These are phyloP conservation scores for Rousettus leschenaultii DNA, from an alignment of 2,113 vertebrate species.

Conservation along the genomic window DNA sequence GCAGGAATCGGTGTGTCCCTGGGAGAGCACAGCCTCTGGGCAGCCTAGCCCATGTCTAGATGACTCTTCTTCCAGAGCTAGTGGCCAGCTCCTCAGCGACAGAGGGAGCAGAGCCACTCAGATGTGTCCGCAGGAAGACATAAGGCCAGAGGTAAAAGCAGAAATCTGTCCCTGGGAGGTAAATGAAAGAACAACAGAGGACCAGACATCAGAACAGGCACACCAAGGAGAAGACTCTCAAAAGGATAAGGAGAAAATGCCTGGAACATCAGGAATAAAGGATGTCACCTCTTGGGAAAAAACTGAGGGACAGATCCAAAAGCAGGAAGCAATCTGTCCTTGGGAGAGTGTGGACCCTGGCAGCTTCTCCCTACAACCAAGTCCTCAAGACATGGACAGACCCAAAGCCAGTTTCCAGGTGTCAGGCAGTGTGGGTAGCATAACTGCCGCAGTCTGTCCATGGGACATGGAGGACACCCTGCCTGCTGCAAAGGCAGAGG, in stretches of 20 bases:
- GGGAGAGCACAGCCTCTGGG: neutral
- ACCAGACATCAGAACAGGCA: neutral
- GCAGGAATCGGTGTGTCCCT: neutral
- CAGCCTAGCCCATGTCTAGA: neutral
- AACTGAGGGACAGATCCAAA: neutral
- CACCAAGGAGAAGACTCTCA: neutral
- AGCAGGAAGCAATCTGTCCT: constrained; percentile 59
- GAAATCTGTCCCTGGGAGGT: constrained; percentile 77
- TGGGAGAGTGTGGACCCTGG: neutral
- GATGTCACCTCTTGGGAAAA: neutral
- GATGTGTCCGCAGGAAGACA: constrained; percentile 29
- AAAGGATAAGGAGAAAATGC: neutral
- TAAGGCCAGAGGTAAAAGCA: constrained; percentile 42
- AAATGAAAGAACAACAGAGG: neutral
- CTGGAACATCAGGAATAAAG: neutral
- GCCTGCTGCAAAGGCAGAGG: neutral
- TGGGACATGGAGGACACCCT: constrained; percentile 62
- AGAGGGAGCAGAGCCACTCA: neutral
- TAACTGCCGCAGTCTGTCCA: constrained; percentile 69
- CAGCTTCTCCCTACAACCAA: neutral
- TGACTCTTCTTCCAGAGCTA: neutral
- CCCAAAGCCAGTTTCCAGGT: neutral
- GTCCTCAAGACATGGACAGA: neutral
- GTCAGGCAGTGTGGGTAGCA: neutral
- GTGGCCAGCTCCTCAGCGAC: neutral